These are phyloP conservation scores for Parapsyche elsis DNA, from an alignment of 1,140 invertebrate species.

Conservation along the genomic window DNA sequence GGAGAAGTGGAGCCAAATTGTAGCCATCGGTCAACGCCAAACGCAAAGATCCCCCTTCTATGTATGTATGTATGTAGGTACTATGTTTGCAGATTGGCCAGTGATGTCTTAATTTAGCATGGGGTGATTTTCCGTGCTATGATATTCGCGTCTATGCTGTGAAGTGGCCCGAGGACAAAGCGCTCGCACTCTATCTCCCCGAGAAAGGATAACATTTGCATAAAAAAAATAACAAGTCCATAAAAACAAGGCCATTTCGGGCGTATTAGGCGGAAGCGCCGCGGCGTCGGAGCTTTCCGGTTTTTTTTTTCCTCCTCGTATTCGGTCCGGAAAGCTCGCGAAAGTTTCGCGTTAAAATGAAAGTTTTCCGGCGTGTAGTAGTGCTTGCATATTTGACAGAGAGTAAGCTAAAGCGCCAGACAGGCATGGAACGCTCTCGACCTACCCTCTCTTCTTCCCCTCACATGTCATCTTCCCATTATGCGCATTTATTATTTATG, in stretches of 20 bases:
- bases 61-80: background rate
- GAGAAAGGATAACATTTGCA: conserved; percentile 50
- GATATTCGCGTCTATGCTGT: too few relatives aligned
- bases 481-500: conserved; percentile 52
- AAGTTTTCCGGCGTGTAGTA: conserved; percentile 35
- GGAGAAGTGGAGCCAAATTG: conserved; percentile 39
- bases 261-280: conserved; percentile 37
- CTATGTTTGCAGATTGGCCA: too few relatives aligned
- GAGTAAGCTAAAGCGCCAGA: background rate
- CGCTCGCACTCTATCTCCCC: background rate
- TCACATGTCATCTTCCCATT: conserved; percentile 47
- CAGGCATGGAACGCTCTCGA: too few relatives aligned
- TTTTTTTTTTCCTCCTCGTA: background rate
- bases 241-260: conserved; percentile 48
- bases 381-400: conserved; percentile 50
- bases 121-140: background rate
- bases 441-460: background rate
- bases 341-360: conserved; percentile 32
- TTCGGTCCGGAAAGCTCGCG: background rate
- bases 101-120: conserved; percentile 29
- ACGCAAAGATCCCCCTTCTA: conserved; percentile 37
- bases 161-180: too few relatives aligned
- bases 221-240: conserved; percentile 53
- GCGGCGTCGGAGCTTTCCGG: background rate
- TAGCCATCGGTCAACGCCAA: conserved; percentile 52